Evolutionary conservation across 1,140 invertebrate species (phyloP).

Genomic region (Atopsyche davidsoni): DNA sequence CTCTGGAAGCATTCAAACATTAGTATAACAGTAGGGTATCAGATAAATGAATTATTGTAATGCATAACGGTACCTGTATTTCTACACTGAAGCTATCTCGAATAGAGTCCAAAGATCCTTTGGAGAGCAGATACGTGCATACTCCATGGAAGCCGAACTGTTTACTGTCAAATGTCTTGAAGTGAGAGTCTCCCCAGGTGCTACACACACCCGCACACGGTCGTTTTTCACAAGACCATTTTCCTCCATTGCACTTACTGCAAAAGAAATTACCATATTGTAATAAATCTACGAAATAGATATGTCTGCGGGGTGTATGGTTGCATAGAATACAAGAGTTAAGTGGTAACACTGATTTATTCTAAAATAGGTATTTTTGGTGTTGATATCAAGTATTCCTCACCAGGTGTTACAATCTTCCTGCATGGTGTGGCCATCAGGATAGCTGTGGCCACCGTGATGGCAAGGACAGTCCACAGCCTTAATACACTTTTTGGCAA

Average conservation of each 20-base stretch:
- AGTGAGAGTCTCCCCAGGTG: constrained; percentile 83
- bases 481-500: constrained; percentile 61
- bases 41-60: constrained; percentile 8
- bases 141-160: constrained; percentile 81
- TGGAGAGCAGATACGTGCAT: constrained; percentile 79
- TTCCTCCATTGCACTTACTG: constrained; percentile 60
- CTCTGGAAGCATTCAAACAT: constrained; percentile 49
- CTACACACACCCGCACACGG: constrained; percentile 65
- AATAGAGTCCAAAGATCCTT: constrained; percentile 53
- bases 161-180: constrained; percentile 79
- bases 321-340: too few relatives aligned
- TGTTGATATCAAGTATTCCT: constrained; percentile 29
- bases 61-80: constrained; percentile 51
- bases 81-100: constrained; percentile 63
- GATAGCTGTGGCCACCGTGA: constrained; percentile 77
- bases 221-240: constrained; percentile 61
- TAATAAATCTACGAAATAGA: too few relatives aligned
- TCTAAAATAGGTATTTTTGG: too few relatives aligned
- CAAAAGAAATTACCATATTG: constrained; percentile 29
- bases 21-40: neutral
- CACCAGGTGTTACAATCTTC: constrained; percentile 81
- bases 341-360: too few relatives aligned
- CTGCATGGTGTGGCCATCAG: constrained; percentile 66
- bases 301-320: too few relatives aligned
- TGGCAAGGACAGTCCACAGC: constrained; percentile 76